Percentiles rank a stretch among this genome's conserved stretches.
Evolutionary conservation across 35 echinoderm and acorn worm species (phyloP).

Genomic region (Patiria miniata): DNA sequence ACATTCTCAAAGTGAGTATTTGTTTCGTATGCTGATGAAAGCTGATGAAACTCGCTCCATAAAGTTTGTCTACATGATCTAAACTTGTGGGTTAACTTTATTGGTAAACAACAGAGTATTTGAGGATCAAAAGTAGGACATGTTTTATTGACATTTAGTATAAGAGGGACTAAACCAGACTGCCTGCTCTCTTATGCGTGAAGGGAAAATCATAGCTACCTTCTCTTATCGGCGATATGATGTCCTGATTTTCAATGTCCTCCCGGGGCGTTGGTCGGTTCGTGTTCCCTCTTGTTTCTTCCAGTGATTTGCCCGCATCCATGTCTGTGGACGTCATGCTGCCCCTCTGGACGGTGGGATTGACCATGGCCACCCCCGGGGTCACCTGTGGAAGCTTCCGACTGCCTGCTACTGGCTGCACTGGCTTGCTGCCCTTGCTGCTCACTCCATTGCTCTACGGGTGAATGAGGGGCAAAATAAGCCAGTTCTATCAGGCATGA

Average conservation of each 20-base stretch:
- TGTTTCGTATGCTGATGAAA: too few species aligned
- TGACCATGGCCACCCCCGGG: background rate
- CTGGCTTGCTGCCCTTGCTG: background rate
- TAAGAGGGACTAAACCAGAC: too few species aligned
- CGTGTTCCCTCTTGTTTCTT: background rate
- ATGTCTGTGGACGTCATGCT: background rate
- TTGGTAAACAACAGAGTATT: too few species aligned
- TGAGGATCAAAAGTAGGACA: too few species aligned
- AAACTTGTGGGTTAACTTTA: too few species aligned
- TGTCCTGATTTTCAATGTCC: slow-evolving; percentile 51
- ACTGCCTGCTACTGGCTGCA: background rate
- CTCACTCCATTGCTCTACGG: background rate
- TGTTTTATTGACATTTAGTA: too few species aligned
- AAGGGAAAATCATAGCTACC: background rate
- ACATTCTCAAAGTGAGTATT: too few species aligned
- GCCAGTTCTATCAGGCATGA: too few species aligned
- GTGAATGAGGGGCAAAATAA: background rate
- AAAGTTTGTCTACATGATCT: too few species aligned
- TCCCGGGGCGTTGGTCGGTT: background rate
- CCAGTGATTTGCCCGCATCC: background rate
- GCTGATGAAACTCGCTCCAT: too few species aligned
- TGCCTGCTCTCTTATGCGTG: too few species aligned
- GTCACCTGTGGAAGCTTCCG: background rate
- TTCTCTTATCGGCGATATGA: slow-evolving; percentile 66
- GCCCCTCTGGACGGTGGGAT: background rate